Evolutionary conservation across 1,140 invertebrate species (phyloP).

Genomic region (Centruroides vittatus): DNA sequence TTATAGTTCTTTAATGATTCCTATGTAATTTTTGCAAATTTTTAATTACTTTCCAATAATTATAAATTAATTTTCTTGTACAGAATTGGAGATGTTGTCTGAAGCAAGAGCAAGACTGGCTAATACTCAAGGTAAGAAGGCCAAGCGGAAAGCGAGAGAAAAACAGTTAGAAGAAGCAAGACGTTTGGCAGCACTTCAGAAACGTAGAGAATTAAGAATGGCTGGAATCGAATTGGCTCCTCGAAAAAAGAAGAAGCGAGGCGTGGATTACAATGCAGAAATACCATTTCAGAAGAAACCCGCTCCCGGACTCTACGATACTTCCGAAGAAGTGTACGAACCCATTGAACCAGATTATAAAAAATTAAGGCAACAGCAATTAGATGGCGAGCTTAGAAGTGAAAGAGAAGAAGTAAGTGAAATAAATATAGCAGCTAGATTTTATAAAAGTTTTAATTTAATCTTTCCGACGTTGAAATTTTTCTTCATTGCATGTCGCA

Average conservation of each 20-base stretch:
- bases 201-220: slow-evolving; percentile 86
- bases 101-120: slow-evolving; percentile 94
- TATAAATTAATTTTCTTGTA: slow-evolving; percentile 21
- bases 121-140: slow-evolving; percentile 99
- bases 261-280: slow-evolving; percentile 95
- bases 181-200: slow-evolving; percentile 87
- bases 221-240: slow-evolving; percentile 78
- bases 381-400: slow-evolving; percentile 77
- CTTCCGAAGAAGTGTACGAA: slow-evolving; percentile 71
- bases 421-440: too few relatives aligned
- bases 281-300: slow-evolving; percentile 95
- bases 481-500: too few relatives aligned
- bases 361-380: slow-evolving; percentile 72
- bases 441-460: too few relatives aligned
- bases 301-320: slow-evolving; percentile 84
- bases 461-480: too few relatives aligned
- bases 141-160: slow-evolving; percentile 95
- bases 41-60: too few relatives aligned
- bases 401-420: slow-evolving; percentile 65
- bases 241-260: slow-evolving; percentile 52
- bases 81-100: slow-evolving; percentile 96
- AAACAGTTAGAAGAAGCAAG: slow-evolving; percentile 97
- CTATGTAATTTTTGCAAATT: too few relatives aligned
- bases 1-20: too few relatives aligned
- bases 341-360: slow-evolving; percentile 79